phyloP scores from a whole-genome alignment of 2,113 vertebrate species.

The Seriola dumerili region DNA sequence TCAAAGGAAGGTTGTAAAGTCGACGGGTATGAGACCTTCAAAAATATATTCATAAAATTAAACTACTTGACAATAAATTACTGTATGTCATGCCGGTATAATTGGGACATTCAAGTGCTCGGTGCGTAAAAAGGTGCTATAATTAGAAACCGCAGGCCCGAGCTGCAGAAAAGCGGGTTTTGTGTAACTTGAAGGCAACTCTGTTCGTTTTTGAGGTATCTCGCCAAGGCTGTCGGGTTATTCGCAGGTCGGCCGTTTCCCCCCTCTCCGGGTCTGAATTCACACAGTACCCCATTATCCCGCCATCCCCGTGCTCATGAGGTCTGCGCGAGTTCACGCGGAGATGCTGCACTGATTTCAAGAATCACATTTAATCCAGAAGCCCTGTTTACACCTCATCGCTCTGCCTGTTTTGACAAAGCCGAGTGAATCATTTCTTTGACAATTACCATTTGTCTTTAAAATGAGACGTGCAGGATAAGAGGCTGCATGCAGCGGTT shows the following conservation, averaged over 20 bases:
- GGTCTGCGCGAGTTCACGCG: constrained; percentile 15
- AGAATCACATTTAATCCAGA: constrained; percentile 13
- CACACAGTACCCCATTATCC: constrained; percentile 79
- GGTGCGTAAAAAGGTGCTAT: constrained; percentile 80
- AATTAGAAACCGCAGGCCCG: constrained; percentile 81
- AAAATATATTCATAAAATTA: constrained; percentile 62
- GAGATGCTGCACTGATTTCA: constrained; percentile 17
- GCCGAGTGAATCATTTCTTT: constrained; percentile 34
- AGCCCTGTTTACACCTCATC: constrained; percentile 52
- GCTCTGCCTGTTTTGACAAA: constrained; percentile 39
- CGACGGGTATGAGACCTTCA: neutral
- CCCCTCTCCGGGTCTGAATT: constrained; percentile 52
- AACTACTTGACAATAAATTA: constrained; percentile 70
- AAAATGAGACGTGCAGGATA: constrained; percentile 63
- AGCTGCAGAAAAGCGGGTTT: constrained; percentile 77
- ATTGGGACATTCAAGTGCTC: constrained; percentile 77
- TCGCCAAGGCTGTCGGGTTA: constrained; percentile 86
- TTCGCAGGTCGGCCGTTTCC: constrained; percentile 78
- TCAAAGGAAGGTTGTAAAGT: constrained; percentile 16
- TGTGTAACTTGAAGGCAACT: constrained; percentile 82
- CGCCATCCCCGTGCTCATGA: constrained; percentile 4
- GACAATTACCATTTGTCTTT: constrained; percentile 43
- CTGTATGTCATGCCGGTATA: constrained; percentile 63
- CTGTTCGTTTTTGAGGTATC: constrained; percentile 81
- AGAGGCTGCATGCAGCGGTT: constrained; percentile 59